Conservation (phyloP, 1,140 invertebrate species). For the Papilio dardanus region DNA sequence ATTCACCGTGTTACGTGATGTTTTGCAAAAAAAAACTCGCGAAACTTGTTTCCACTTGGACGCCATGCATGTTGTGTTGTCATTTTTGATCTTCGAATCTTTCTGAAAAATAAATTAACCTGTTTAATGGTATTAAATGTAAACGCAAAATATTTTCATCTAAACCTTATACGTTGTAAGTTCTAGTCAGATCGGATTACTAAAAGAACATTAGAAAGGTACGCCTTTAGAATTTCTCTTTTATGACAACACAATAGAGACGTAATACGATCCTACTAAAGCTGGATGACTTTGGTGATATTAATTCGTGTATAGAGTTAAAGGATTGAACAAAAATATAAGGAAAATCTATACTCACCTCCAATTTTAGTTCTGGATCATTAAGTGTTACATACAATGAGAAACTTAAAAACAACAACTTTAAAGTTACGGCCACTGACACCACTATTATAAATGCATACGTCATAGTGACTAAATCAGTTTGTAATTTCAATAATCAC, state of each 20-base stretch:
- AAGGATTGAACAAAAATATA: no score
- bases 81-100: conserved; percentile 44
- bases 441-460: conserved; percentile 41
- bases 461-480: conserved; percentile 11
- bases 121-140: conserved; percentile 29
- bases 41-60: conserved; percentile 63
- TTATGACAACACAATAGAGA: background rate
- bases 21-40: conserved; percentile 47
- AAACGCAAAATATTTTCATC: background rate
- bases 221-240: background rate
- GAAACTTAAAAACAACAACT: conserved; percentile 41
- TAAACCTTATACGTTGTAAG: background rate
- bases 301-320: background rate
- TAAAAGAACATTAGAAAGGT: background rate
- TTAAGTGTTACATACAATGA: conserved; percentile 40
- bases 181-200: background rate
- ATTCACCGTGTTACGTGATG: conserved; percentile 38
- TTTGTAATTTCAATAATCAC: background rate
- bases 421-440: conserved; percentile 38
- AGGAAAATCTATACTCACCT: conserved; percentile 33
- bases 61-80: conserved; percentile 52
- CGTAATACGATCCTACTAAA: background rate
- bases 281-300: background rate
- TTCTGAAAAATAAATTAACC: conserved; percentile 52
- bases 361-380: background rate